Percentiles rank a stretch among this genome's conserved stretches.
These are phyloP conservation scores for Volucella zonaria DNA, from an alignment of 2,888 invertebrate species.

Conservation along the genomic window DNA sequence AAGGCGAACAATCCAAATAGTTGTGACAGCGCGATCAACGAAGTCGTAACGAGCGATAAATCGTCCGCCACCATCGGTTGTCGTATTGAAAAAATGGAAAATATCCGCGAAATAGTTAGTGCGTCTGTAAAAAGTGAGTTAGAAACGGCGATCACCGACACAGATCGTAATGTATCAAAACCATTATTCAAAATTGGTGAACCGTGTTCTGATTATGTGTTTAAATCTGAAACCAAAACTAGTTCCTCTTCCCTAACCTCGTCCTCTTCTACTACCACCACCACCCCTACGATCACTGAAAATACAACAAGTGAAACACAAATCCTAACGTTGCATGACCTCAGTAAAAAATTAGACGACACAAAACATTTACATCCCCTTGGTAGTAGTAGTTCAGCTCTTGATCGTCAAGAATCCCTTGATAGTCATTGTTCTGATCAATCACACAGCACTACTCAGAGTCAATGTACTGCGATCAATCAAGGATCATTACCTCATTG, in stretches of 20 bases:
- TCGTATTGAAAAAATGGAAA: conserved; percentile 78
- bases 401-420: conserved; percentile 85
- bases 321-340: conserved; percentile 69
- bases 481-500: conserved; percentile 82
- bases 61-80: conserved; percentile 45
- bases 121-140: conserved; percentile 71
- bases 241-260: conserved; percentile 76
- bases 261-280: conserved; percentile 70
- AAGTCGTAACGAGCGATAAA: conserved; percentile 72
- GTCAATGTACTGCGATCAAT: conserved; percentile 86
- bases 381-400: conserved; percentile 65
- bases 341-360: conserved; percentile 51
- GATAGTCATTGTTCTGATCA: conserved; percentile 87
- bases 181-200: conserved; percentile 64
- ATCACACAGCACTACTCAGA: conserved; percentile 84
- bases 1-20: conserved; percentile 77
- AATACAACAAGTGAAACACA: conserved; percentile 46
- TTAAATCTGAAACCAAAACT: conserved; percentile 62
- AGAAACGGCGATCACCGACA: conserved; percentile 41
- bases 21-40: conserved; percentile 77
- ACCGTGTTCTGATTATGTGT: conserved; percentile 70
- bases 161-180: conserved; percentile 75
- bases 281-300: conserved; percentile 77
- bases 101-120: conserved; percentile 80
- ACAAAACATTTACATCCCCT: conserved; percentile 61